These are phyloP conservation scores for Cardinalis cardinalis DNA, from an alignment of 2,113 vertebrate species.

Conservation along the genomic window DNA sequence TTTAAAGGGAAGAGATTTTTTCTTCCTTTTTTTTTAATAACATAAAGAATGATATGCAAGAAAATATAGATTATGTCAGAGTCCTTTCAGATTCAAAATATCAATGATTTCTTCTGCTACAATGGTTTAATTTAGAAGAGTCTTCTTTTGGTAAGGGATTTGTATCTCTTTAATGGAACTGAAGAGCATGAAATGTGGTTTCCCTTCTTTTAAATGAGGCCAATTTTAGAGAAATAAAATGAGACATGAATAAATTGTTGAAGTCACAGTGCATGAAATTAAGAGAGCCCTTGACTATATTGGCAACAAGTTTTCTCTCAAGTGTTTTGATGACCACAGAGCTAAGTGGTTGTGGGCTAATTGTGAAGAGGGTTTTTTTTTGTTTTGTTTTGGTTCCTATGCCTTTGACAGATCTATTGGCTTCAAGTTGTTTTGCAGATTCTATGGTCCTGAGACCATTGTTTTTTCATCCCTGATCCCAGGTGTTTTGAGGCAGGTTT, in stretches of 20 bases:
- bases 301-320: conserved; percentile 57
- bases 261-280: conserved; percentile 83
- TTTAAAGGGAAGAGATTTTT: not conserved
- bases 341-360: conserved; percentile 34
- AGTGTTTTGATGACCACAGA: conserved; percentile 57
- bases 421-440: conserved; percentile 24
- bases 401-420: conserved; percentile 22
- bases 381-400: not conserved
- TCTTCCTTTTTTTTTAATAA: not conserved
- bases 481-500: not conserved
- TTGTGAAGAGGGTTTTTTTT: not conserved
- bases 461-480: not conserved
- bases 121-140: conserved; percentile 75
- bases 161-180: conserved; percentile 79
- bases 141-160: conserved; percentile 67
- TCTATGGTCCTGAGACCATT: not conserved
- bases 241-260: conserved; percentile 78
- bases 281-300: conserved; percentile 67
- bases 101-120: conserved; percentile 71
- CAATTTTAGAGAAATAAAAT: conserved; percentile 77
- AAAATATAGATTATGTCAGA: conserved; percentile 14
- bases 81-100: conserved; percentile 67
- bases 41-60: conserved; percentile 25
- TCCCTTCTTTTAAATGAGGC: conserved; percentile 77
- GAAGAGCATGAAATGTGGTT: conserved; percentile 82